Evolutionary conservation across 2,797 vertebrate species (phyloP), one percentile per base, ranked within the genome.

Genomic region (Champsocephalus gunnari): DNA sequence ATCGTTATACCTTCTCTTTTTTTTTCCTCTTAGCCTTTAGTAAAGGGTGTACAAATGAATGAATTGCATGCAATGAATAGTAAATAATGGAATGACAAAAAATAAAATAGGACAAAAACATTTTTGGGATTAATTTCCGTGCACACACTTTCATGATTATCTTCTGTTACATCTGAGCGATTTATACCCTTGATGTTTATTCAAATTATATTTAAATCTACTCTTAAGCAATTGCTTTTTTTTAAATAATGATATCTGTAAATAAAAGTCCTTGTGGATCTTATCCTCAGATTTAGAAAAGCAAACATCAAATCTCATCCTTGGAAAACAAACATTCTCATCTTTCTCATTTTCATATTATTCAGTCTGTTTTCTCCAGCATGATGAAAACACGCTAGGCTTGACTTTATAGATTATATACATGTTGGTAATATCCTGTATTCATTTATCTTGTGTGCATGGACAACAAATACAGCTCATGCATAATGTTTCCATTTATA

Each of bases 401-500:
- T 4, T 59, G 24, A 5, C 3, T 58, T n/a, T 4, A 54, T 13
- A 55, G 13, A 14, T 32, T 45, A 12, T 0, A 50, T 47, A 38
- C 34, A 24, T n/a, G 6, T 28, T 59, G 3, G 49, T 54, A 34
- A 5, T 56, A 12, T 24, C 4, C 8, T 11, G 4, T 12, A 17
- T 24, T 5, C 0, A 58, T 62, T 14, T 50, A 1, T 67, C 11
- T 32, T 12, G 19, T 21, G 4, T 38, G 41, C 45, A 48, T 58
- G 4, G 0, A 48, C 12, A 24, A 38, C 34, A 38, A 38, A 51
- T 16, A 17, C 10, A 54, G 51, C 47, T 63, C 44, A 49, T 49
- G 17, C 44, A 66, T 69, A 34, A 17, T 19, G 16, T 43, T 32
- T 64, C 57, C 34, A 61, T 65, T 73, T 50, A 34, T 74, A n/a